Evolutionary conservation across 2,113 vertebrate genomes (phyloP), one percentile per base, ranked within the genome.

Genomic region (Vanacampus margaritifer): DNA sequence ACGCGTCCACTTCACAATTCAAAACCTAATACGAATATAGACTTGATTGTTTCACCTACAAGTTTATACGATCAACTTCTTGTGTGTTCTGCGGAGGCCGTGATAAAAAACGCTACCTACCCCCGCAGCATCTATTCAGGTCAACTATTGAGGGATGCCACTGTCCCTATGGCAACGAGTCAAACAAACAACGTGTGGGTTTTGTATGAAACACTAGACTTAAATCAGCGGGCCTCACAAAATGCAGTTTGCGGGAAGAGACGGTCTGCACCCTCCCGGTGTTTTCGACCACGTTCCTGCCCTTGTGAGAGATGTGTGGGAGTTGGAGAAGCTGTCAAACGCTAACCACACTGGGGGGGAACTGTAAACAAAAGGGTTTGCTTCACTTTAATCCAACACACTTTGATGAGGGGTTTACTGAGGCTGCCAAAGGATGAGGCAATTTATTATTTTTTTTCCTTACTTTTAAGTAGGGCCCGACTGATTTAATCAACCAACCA

Each of bases 101-200:
- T 67, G 24, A 66, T 66, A 66, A 71, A n/a, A 45, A 68, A 67
- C 70, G 26, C 64, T 68, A 64, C 70, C 48, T 69, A 70, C 68
- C 37, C 69, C 68, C 64, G 50, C 62, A 46, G 46, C 68, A 73
- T 81, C 71, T 87, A 84, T 86, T 86, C 72, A 87, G 83, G 80
- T 87, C 87, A 83, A 74, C 83, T 73, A 80, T 66, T 76, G 78
- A 84, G 84, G 71, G 83, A 88, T 88, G 88, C 82, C 83, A 86
- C 76, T 72, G 79, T 93, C 79, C 39, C 90, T 54, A 75, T 54
- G 81, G 89, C 86, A 91, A 92, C 89, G 65, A 74, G 83, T 88
- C 67, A 89, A 91, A 92, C 90, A 93, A 92, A 93, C 92, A 92
- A 79, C 76, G 90, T 73, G 86, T 90, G 88, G 86, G 88, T 82